phyloP scores from a whole-genome alignment of 2,113 vertebrate species.

The Phyllopteryx taeniolatus region DNA sequence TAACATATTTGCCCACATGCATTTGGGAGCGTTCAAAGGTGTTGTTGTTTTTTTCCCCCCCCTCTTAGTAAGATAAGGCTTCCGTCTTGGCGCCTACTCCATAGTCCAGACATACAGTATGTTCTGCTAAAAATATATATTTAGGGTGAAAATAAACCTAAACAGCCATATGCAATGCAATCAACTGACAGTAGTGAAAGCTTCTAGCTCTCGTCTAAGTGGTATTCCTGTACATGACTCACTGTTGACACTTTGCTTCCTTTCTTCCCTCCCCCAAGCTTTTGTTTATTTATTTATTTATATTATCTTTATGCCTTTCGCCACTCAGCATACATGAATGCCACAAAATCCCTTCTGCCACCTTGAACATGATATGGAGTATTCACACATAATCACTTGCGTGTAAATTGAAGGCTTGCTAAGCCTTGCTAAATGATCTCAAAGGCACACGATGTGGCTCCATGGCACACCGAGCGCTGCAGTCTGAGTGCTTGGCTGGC shows the following conservation, averaged over 20 bases:
- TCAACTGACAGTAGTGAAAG: no score
- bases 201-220: no score
- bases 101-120: no score
- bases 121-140: no score
- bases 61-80: no score
- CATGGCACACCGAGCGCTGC: conserved; percentile 32
- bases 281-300: neutral
- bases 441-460: conserved; percentile 6
- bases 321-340: neutral
- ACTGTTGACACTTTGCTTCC: neutral
- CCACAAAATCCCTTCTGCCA: neutral
- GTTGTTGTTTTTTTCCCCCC: no score
- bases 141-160: no score
- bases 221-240: no score
- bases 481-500: conserved; percentile 56
- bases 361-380: neutral
- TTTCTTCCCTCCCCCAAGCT: neutral
- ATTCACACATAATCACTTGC: neutral
- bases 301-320: neutral
- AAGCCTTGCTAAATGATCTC: neutral
- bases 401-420: neutral
- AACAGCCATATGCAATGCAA: no score
- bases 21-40: no score
- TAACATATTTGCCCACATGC: no score
- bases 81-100: no score